A percentile compares a stretch with the other conserved stretches of the same genome.
Conservation (phyloP, 2,113 vertebrate species). For the Varanus salvator region DNA sequence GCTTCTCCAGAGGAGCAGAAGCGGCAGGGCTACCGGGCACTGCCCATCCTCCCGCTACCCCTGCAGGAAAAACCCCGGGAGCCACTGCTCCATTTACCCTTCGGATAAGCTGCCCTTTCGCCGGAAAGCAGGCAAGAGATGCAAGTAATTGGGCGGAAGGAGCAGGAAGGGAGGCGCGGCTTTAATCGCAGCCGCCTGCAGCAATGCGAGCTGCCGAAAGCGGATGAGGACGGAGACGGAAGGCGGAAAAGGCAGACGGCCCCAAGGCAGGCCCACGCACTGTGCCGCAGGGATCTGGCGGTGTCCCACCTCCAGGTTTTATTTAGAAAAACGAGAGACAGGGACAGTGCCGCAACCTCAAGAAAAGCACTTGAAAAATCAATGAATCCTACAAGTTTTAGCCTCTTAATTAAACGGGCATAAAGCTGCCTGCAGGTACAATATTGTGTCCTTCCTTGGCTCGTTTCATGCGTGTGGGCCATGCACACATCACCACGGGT, state of each 20-base stretch:
- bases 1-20: not conserved
- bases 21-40: not conserved
- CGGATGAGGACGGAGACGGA: not conserved
- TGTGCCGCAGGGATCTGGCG: too few species aligned
- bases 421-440: not conserved
- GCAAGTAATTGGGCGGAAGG: not conserved
- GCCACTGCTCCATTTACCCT: not conserved
- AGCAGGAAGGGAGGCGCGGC: not conserved
- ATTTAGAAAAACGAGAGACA: too few species aligned
- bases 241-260: not conserved
- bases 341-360: too few species aligned
- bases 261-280: not conserved
- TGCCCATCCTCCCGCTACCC: not conserved
- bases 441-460: too few species aligned
- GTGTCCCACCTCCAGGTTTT: too few species aligned
- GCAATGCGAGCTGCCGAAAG: not conserved
- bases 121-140: too few species aligned
- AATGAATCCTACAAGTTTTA: too few species aligned
- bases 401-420: not conserved
- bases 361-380: too few species aligned
- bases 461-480: too few species aligned
- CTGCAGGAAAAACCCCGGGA: not conserved
- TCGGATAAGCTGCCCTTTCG: not conserved
- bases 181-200: not conserved
- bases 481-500: accelerated